Percentiles rank a stretch among this genome's conserved stretches.
phyloP scores from a whole-genome alignment of 2,797 vertebrate genomes.

The Lepus oiostolus region DNA sequence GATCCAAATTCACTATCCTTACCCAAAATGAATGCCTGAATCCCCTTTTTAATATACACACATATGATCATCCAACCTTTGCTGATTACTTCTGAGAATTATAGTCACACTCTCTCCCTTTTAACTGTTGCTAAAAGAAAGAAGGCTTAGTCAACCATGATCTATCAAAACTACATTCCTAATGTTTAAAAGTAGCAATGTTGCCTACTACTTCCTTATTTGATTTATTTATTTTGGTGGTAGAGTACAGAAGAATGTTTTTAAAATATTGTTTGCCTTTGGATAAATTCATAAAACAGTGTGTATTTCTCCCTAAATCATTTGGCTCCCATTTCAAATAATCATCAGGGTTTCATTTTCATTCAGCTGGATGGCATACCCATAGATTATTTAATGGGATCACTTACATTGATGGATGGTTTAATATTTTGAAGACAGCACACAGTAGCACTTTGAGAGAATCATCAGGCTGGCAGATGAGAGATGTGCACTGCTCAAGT shows the following conservation, averaged over 20 bases:
- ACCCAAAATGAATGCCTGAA: not conserved
- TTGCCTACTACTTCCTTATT: slow-evolving; percentile 4
- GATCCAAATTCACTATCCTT: not conserved
- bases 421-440: slow-evolving; percentile 71
- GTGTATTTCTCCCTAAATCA: slow-evolving; percentile 42
- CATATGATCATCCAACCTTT: not conserved
- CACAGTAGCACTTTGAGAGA: slow-evolving; percentile 51
- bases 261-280: slow-evolving; percentile 62
- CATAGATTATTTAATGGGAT: slow-evolving; percentile 69
- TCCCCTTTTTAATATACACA: not conserved
- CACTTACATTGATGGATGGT: slow-evolving; percentile 65
- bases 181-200: not conserved
- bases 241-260: slow-evolving; percentile 36
- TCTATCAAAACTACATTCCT: slow-evolving; percentile 37
- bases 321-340: slow-evolving; percentile 64
- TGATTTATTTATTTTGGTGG: slow-evolving; percentile 56
- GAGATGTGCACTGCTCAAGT: not conserved
- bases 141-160: not conserved
- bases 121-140: slow-evolving; percentile 12
- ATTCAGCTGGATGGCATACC: slow-evolving; percentile 36
- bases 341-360: slow-evolving; percentile 70
- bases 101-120: not conserved
- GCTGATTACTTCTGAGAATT: not conserved
- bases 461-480: slow-evolving; percentile 55
- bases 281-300: slow-evolving; percentile 61